These are phyloP conservation scores for Centroberyx gerrardi DNA, from an alignment of 2,797 vertebrate genomes.

Conservation along the genomic window DNA sequence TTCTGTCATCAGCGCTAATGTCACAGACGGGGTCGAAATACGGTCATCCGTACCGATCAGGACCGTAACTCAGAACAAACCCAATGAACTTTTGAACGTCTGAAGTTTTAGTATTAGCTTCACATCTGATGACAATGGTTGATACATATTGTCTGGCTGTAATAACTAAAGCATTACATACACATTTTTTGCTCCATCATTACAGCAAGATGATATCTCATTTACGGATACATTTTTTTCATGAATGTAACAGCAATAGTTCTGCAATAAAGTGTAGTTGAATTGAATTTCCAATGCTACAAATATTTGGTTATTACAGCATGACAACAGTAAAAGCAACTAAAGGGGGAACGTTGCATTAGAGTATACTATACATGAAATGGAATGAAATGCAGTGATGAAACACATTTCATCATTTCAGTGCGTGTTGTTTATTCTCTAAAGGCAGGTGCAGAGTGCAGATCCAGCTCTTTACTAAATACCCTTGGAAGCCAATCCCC, in stretches of 20 bases:
- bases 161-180: too few relatives aligned
- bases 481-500: constrained; percentile 71
- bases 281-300: not conserved
- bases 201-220: not conserved
- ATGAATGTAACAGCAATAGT: too few relatives aligned
- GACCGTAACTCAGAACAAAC: constrained; percentile 18
- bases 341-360: too few relatives aligned
- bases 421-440: constrained; percentile 61
- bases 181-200: not conserved
- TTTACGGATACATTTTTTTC: not conserved
- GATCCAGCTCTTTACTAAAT: constrained; percentile 69
- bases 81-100: too few relatives aligned
- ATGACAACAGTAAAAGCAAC: too few relatives aligned
- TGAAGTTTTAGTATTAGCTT: not conserved
- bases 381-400: constrained; percentile 37
- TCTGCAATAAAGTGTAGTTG: too few relatives aligned
- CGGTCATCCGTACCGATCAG: constrained; percentile 24
- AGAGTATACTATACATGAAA: not conserved
- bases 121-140: too few relatives aligned
- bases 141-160: too few relatives aligned
- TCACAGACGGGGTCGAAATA: constrained; percentile 51
- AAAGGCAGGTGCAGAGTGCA: constrained; percentile 72
- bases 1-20: constrained; percentile 46
- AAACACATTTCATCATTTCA: constrained; percentile 42
- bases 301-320: not conserved